These are phyloP conservation scores for Copidosoma aretas DNA, from an alignment of 2,888 invertebrate species.

Conservation along the genomic window DNA sequence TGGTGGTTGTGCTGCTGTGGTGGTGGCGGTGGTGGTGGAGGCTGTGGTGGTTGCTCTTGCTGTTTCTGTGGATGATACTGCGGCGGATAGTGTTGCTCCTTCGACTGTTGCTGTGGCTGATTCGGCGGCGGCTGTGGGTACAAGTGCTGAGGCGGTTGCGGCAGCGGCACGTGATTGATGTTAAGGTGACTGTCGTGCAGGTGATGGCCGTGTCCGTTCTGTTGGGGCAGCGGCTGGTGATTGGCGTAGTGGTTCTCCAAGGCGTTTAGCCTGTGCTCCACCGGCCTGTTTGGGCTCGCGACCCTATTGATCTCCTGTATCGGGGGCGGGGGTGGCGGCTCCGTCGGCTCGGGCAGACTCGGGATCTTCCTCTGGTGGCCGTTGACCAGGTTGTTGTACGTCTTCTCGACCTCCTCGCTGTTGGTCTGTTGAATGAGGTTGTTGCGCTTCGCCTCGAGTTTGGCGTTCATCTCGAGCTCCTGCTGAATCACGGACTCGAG, in stretches of 20 bases:
- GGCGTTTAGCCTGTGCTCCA: constrained; percentile 8
- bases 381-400: constrained; percentile 35
- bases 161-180: neutral
- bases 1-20: neutral
- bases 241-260: constrained; percentile 5
- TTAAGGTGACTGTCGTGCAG: neutral
- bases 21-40: constrained; percentile 10
- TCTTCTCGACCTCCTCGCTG: constrained; percentile 38
- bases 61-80: constrained; percentile 44
- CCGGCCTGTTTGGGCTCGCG: neutral
- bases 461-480: constrained; percentile 57
- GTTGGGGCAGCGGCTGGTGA: neutral
- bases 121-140: constrained; percentile 50
- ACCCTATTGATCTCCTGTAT: constrained; percentile 49
- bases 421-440: neutral
- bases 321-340: constrained; percentile 75
- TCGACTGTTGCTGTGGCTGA: constrained; percentile 16
- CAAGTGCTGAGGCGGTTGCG: constrained; percentile 42
- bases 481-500: constrained; percentile 72
- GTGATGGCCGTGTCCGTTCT: neutral
- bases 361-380: constrained; percentile 65
- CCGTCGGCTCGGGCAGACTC: constrained; percentile 79
- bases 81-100: constrained; percentile 48
- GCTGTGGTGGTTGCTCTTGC: constrained; percentile 39
- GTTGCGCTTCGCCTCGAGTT: constrained; percentile 33